Evolutionary conservation across 2,113 vertebrate genomes (phyloP), one percentile per base, ranked within the genome.

Genomic region (Edolisoma coerulescens): DNA sequence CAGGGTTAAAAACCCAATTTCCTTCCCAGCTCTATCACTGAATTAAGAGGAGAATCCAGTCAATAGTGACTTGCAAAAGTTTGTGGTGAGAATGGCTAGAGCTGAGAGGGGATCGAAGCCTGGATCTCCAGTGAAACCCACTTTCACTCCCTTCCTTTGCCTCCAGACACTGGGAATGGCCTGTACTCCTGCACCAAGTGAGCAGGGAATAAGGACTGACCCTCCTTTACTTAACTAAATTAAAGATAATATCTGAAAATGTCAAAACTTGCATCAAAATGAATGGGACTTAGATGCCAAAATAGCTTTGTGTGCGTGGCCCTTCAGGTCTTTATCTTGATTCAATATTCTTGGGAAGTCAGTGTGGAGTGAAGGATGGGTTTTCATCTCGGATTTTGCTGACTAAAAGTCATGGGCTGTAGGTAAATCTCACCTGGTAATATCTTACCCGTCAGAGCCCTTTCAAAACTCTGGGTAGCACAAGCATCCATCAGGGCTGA

Each of bases 381-480:
- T 92, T 96, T 93, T 81, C 79, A 73, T 70, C 82, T 57, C 2
- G 1, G 88, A 83, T 93, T 94, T 59, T 88, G 92, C 92, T 93
- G 96, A 96, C 92, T 91, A 21, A 45, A 77, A 93, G 78, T 73
- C 68, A 59, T 27, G 85, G 79, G 85, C 75, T 80, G 92, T 83
- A 88, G 95, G 95, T 95, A 97, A 96, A 96, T 94, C 93, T 95
- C 95, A 96, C 93, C 92, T 94, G 93, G 95, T 44, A 93, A 94
- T 93, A 65, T 26, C 75, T 90, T 70, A 88, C 87, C 87, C 16
- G 9, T 94, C 95, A 94, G 75, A 88, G 90, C 59, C 87, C 87
- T 90, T 83, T 83, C 91, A 79, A 80, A 96, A 80, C 92, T 68
- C 78, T 4, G 75, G 70, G 39, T 4, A 91, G 87, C 92, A 49